Base-by-base conservation (phyloP, 1,140 invertebrate genomes). In the Onthophagus taurus region DNA sequence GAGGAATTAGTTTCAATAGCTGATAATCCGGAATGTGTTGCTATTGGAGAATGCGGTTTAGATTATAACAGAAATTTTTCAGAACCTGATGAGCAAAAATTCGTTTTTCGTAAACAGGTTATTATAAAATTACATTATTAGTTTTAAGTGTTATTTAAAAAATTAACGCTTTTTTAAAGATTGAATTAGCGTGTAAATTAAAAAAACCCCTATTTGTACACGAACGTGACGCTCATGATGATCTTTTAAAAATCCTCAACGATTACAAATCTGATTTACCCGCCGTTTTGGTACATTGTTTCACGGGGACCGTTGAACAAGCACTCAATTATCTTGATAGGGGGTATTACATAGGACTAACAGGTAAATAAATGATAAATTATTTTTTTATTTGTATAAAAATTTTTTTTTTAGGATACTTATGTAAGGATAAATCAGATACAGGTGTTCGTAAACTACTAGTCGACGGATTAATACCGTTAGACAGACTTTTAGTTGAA, bases 11-110 rank as follows among this genome's bases (percentile, higher is more conserved):
- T 75, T 57, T 73, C 76, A 51, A 77, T 90, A 44, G 81, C 85
- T 3, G 67, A 69, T 33, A 87, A 88, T 62, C 78, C 80, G 12
- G 89, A 94, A 70, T 94, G 89, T 70, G 90, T 96, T 23, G 91
- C 91, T 1, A 76, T 96, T 16, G 92, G 91, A 11, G 89, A 93
- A 69, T 95, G 90, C 68, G 92, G 91, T 11, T 72, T 96, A 43
- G 92, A 97, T 70, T 96, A 92, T 63, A 91, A 87, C 66, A 79
- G 90, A 59, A 89, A 94, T 65, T 95, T 94, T 66, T 93, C 89
- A 6, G 85, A 92, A 50, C 87, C 85, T 6, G 79, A 82, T 42
- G 78, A 83, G 49, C 92, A 97, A 68, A 72, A 82, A 49, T 72
- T 80, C 51, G 90, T 91, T 16, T 95, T 96, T 68, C 81, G 85